These are phyloP conservation scores for Aythya baeri DNA, from an alignment of 2,113 vertebrate species.

Conservation along the genomic window DNA sequence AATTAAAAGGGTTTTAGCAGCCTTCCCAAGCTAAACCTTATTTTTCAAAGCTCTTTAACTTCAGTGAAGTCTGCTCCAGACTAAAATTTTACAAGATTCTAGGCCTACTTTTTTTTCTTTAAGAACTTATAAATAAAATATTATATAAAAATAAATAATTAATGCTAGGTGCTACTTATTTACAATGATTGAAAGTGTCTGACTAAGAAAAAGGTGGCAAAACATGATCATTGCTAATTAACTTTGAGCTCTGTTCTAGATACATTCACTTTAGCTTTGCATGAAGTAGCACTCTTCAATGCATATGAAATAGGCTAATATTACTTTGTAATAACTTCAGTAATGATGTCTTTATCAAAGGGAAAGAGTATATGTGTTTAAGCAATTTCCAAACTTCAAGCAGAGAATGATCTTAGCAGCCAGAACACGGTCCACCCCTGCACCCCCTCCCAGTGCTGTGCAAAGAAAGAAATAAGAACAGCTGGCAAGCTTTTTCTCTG, in stretches of 20 bases:
- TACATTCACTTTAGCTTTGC: not conserved
- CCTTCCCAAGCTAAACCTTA: not conserved
- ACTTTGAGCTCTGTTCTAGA: not conserved
- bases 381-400: not conserved
- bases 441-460: rapidly evolving
- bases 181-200: not conserved
- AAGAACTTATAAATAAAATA: not conserved
- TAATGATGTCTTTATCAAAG: not conserved
- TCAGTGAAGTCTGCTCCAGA: not conserved
- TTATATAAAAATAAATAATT: not conserved
- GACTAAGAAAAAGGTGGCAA: not conserved
- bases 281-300: not conserved
- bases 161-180: not conserved
- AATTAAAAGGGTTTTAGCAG: not conserved
- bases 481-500: not conserved
- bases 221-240: not conserved
- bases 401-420: not conserved
- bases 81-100: conserved; percentile 20
- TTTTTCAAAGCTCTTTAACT: conserved; percentile 19
- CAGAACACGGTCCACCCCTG: not conserved
- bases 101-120: not conserved
- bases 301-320: not conserved
- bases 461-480: not conserved
- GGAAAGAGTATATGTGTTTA: not conserved
- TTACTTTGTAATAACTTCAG: not conserved